Percentiles rank a stretch among this genome's conserved stretches.
These are phyloP conservation scores for Diloba caeruleocephala DNA, from an alignment of 2,888 invertebrate species.

Conservation along the genomic window DNA sequence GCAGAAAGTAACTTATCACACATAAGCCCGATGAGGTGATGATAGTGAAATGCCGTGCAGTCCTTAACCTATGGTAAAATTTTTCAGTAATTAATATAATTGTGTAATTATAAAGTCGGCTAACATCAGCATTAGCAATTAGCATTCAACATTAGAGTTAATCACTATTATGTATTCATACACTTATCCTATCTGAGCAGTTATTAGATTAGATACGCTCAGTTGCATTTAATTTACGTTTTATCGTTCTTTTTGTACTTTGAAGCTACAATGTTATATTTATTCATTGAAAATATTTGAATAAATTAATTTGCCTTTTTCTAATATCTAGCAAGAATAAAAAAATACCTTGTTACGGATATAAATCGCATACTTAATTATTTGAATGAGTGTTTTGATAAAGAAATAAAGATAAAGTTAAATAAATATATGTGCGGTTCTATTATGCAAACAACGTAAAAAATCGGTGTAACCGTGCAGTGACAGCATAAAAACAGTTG, in stretches of 20 bases:
- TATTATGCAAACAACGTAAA: no score
- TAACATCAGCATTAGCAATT: slow-evolving; percentile 52
- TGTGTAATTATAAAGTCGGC: slow-evolving; percentile 45
- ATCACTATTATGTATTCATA: slow-evolving; percentile 40
- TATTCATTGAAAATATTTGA: slow-evolving; percentile 35
- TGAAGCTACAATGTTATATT: slow-evolving; percentile 27
- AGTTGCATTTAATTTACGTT: slow-evolving; percentile 45
- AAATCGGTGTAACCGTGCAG: no score
- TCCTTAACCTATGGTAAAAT: slow-evolving; percentile 8
- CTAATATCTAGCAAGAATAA: slow-evolving; percentile 9
- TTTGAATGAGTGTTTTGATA: slow-evolving; percentile 23
- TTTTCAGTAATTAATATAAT: slow-evolving; percentile 39
- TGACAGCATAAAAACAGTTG: no score
- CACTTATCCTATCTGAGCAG: slow-evolving; percentile 21
- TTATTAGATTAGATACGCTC: slow-evolving; percentile 51
- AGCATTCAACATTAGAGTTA: slow-evolving; percentile 43
- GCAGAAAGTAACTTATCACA: neutral
- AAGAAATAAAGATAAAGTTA: no score
- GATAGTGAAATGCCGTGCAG: slow-evolving; percentile 14
- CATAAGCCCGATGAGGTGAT: slow-evolving; percentile 13
- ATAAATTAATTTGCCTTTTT: slow-evolving; percentile 34
- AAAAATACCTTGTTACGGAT: slow-evolving; percentile 15
- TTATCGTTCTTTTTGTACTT: slow-evolving; percentile 14
- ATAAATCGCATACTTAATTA: slow-evolving; percentile 36
- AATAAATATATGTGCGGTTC: no score